Percentiles rank a stretch among this genome's conserved stretches.
These are phyloP conservation scores for Micrasema longulum DNA, from an alignment of 1,140 invertebrate genomes.

Conservation along the genomic window DNA sequence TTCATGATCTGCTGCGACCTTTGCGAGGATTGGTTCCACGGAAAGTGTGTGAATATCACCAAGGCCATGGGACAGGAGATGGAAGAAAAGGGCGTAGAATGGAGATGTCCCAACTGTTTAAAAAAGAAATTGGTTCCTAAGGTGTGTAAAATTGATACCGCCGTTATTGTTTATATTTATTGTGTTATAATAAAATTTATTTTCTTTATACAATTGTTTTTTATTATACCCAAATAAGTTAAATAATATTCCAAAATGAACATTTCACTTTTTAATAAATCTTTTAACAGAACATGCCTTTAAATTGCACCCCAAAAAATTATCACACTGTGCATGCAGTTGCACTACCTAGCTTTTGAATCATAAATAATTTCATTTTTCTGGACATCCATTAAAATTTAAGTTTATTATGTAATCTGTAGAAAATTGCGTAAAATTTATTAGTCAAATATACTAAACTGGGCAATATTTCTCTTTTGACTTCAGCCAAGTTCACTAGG, in stretches of 20 bases:
- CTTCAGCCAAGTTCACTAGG: constrained; percentile 37
- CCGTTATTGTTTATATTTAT: constrained; percentile 23
- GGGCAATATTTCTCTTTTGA: constrained; percentile 19
- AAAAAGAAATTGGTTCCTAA: constrained; percentile 69
- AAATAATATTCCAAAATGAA: no score
- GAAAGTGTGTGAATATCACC: constrained; percentile 93
- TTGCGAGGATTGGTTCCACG: constrained; percentile 98
- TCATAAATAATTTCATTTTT: no score
- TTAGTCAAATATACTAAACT: constrained; percentile 8
- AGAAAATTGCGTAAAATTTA: no score
- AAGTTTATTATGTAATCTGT: no score
- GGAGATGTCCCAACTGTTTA: constrained; percentile 89
- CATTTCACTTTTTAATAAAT: no score
- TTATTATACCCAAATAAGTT: not conserved
- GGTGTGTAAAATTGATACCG: constrained; percentile 31
- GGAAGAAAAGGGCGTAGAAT: constrained; percentile 90
- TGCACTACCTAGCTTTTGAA: no score
- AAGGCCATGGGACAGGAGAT: constrained; percentile 91
- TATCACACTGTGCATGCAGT: no score
- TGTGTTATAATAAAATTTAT: constrained; percentile 39
- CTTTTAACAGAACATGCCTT: no score
- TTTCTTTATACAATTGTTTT: constrained; percentile 22
- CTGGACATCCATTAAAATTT: no score
- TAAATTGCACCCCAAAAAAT: no score
- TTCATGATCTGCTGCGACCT: constrained; percentile 98